phyloP scores from a whole-genome alignment of 2,113 vertebrate species.

The Thamnophis sirtalis region DNA sequence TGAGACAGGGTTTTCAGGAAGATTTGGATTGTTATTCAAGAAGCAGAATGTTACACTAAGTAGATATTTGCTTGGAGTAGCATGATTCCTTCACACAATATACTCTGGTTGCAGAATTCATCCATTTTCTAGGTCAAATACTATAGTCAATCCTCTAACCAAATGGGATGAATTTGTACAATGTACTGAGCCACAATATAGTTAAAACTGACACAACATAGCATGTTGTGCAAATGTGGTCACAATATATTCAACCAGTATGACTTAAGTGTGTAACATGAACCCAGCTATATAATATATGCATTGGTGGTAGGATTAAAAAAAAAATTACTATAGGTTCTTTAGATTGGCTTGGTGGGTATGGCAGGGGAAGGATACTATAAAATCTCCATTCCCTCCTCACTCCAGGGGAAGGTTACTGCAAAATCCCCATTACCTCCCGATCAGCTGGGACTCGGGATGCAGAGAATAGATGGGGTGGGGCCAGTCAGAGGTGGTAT shows the following conservation, averaged over 20 bases:
- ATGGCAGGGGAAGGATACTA: too few species aligned
- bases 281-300: not conserved
- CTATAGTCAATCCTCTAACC: not conserved
- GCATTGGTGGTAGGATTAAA: too few species aligned
- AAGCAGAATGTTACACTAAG: not conserved
- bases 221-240: not conserved
- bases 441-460: too few species aligned
- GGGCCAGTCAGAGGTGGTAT: too few species aligned
- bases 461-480: too few species aligned
- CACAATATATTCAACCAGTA: not conserved
- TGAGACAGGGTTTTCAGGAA: not conserved
- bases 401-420: too few species aligned
- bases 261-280: not conserved
- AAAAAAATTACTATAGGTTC: too few species aligned
- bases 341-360: too few species aligned
- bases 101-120: not conserved
- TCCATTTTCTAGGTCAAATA: not conserved
- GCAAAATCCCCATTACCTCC: too few species aligned
- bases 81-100: not conserved
- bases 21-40: too few species aligned
- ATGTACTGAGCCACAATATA: not conserved
- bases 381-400: too few species aligned
- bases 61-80: not conserved
- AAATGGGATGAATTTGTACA: not conserved
- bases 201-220: not conserved